Evolutionary conservation across 2,113 vertebrate species (phyloP).

Genomic region (Lontra canadensis): DNA sequence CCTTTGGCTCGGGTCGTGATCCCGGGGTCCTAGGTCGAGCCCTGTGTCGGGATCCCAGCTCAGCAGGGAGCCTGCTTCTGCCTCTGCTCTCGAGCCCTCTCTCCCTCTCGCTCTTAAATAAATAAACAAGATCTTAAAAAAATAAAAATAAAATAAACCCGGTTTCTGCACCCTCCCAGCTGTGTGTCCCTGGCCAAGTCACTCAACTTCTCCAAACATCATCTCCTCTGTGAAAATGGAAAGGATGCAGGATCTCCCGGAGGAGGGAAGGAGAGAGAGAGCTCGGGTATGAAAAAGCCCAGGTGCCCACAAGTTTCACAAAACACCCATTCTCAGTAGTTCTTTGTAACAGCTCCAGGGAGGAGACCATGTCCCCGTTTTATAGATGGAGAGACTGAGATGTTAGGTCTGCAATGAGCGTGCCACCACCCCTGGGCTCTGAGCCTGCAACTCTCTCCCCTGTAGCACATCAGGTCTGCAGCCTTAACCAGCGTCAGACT

Average conservation of each 20-base stretch:
- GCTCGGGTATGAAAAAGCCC: rapidly evolving
- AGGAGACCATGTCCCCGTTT: too few species aligned
- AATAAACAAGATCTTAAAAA: neutral
- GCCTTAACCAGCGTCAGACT: rapidly evolving
- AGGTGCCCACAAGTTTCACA: neutral
- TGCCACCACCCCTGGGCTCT: neutral
- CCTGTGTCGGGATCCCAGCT: neutral
- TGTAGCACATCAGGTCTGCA: rapidly evolving
- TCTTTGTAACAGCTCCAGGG: neutral
- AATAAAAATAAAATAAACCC: neutral
- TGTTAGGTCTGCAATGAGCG: neutral
- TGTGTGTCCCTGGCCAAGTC: neutral
- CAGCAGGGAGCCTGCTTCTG: neutral
- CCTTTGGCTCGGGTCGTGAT: neutral
- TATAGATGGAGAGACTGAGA: neutral
- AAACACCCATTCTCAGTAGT: neutral
- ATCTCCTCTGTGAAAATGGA: neutral
- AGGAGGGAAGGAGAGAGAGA: neutral
- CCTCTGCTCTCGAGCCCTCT: neutral
- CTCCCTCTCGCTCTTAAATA: neutral
- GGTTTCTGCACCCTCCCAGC: neutral
- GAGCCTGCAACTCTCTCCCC: neutral
- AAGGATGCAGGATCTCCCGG: rapidly evolving
- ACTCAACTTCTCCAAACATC: neutral
- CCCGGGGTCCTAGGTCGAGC: neutral